These are phyloP conservation scores for Pimephales promelas DNA, from an alignment of 2,113 vertebrate species.

Conservation along the genomic window DNA sequence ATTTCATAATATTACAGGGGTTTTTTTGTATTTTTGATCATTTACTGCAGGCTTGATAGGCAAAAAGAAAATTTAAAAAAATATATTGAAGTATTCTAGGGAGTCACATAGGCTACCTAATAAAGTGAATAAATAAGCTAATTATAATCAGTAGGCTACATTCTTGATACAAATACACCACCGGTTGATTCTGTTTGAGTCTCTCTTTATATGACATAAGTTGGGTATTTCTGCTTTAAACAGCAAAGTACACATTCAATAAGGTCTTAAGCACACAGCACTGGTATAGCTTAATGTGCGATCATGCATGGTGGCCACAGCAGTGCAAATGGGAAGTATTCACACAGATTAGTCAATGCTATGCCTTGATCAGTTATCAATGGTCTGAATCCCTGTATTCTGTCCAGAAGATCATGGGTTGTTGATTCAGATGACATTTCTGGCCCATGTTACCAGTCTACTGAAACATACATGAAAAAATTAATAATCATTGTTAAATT, in stretches of 20 bases:
- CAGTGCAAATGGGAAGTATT: not conserved
- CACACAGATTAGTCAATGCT: constrained; percentile 41
- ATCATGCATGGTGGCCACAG: constrained; percentile 47
- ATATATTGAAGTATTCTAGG: too few relatives aligned
- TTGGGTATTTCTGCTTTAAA: not conserved
- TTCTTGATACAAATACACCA: not conserved
- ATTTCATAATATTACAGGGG: too few relatives aligned
- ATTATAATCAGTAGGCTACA: too few relatives aligned
- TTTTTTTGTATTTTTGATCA: too few relatives aligned
- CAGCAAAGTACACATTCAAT: not conserved
- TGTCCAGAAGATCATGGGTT: constrained; percentile 68
- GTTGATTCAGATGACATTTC: constrained; percentile 73
- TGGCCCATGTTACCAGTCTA: constrained; percentile 58
- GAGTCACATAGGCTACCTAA: not conserved
- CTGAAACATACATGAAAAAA: not conserved
- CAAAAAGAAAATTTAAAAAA: too few relatives aligned
- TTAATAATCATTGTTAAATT: not conserved
- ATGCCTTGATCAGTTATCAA: constrained; percentile 36
- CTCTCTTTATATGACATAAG: not conserved
- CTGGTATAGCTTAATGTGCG: constrained; percentile 52
- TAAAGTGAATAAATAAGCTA: not conserved
- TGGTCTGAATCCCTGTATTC: constrained; percentile 66
- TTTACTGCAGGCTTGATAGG: too few relatives aligned
- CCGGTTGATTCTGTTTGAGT: not conserved
- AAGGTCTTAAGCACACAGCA: not conserved